Conservation (phyloP, 2,113 vertebrate species). For the Ameiurus melas region DNA sequence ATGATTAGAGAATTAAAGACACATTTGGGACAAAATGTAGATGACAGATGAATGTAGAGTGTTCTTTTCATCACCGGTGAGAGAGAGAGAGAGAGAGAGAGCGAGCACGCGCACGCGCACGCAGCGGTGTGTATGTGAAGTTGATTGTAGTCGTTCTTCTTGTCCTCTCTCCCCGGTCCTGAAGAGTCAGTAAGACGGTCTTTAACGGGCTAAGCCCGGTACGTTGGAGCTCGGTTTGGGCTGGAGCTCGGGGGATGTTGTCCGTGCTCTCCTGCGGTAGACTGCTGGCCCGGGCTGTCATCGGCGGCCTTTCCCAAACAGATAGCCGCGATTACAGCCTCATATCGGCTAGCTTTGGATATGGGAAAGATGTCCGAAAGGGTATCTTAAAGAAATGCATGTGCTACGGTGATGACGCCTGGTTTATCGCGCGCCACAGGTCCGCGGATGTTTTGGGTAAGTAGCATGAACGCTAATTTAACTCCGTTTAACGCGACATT, state of each 20-base stretch:
- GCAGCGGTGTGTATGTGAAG: neutral
- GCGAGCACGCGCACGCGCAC: too few species aligned
- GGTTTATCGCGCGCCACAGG: slow-evolving; percentile 91
- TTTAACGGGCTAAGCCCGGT: neutral
- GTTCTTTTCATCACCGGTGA: neutral
- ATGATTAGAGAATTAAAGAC: slow-evolving; percentile 1
- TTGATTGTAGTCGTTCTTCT: neutral
- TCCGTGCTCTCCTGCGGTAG: slow-evolving; percentile 95
- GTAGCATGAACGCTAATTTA: neutral
- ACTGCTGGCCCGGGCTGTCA: slow-evolving; percentile 94
- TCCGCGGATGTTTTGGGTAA: slow-evolving; percentile 92
- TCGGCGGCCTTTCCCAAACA: slow-evolving; percentile 94
- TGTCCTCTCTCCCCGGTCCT: neutral
- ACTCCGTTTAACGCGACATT: neutral
- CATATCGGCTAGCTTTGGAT: slow-evolving; percentile 93
- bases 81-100: neutral
- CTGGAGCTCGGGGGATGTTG: slow-evolving; percentile 79
- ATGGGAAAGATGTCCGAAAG: slow-evolving; percentile 96
- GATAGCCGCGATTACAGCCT: slow-evolving; percentile 94
- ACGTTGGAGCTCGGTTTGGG: slow-evolving; percentile 21
- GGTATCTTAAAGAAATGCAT: slow-evolving; percentile 97
- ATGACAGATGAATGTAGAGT: neutral
- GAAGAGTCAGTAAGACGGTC: neutral
- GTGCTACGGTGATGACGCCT: slow-evolving; percentile 97
- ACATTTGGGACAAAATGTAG: neutral